These are phyloP conservation scores for Orius laevigatus DNA, from an alignment of 1,140 invertebrate genomes.

Conservation along the genomic window DNA sequence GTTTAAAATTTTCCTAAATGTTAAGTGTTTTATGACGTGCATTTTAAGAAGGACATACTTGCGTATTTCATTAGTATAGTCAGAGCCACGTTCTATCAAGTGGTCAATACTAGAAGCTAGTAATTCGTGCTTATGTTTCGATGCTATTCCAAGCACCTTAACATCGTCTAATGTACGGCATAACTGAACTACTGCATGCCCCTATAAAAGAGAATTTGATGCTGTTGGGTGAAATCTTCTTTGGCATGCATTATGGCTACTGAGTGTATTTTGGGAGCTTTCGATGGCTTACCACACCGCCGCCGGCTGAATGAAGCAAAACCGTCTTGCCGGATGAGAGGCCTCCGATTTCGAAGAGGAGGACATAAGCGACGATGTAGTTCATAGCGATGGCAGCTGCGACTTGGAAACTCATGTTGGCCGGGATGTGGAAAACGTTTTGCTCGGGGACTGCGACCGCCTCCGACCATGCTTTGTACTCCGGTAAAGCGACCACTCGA, in stretches of 20 bases:
- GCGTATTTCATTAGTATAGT: slow-evolving; percentile 67
- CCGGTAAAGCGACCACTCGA: slow-evolving; percentile 65
- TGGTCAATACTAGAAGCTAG: slow-evolving; percentile 50
- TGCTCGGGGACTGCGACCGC: slow-evolving; percentile 56
- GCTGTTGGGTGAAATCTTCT: background rate
- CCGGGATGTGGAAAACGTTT: slow-evolving; percentile 62
- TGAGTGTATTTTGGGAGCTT: background rate
- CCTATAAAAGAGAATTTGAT: slow-evolving; percentile 34
- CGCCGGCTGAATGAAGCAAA: slow-evolving; percentile 70
- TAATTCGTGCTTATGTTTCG: slow-evolving; percentile 66
- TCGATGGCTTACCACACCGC: slow-evolving; percentile 64
- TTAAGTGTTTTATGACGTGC: no score
- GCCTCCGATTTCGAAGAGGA: slow-evolving; percentile 69
- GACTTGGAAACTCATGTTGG: slow-evolving; percentile 57
- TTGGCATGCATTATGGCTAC: background rate
- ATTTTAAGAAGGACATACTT: slow-evolving; percentile 42
- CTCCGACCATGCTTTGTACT: slow-evolving; percentile 74
- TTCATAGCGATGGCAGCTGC: slow-evolving; percentile 71
- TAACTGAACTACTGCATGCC: slow-evolving; percentile 67
- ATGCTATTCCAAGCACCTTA: slow-evolving; percentile 70
- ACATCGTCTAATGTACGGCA: slow-evolving; percentile 65
- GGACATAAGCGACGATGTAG: slow-evolving; percentile 68
- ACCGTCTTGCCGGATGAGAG: slow-evolving; percentile 61
- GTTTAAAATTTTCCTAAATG: no score
- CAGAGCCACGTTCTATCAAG: slow-evolving; percentile 53